These are phyloP conservation scores for Euwallacea similis DNA, from an alignment of 1,140 invertebrate species.

Conservation along the genomic window DNA sequence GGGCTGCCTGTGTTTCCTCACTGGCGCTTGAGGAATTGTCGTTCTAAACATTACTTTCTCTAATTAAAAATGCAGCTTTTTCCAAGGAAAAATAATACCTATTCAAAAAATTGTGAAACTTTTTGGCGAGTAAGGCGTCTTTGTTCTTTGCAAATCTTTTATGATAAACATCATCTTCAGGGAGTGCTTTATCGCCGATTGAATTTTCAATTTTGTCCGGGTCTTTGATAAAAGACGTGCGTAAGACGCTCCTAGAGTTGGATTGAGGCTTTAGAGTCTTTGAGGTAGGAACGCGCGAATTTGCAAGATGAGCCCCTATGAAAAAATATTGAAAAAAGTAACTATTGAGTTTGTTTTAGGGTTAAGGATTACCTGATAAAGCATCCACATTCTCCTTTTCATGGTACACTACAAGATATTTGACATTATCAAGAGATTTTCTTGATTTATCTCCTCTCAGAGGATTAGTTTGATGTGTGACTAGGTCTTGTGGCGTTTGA, in stretches of 20 bases:
- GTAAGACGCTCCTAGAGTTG: constrained; percentile 47
- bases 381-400: constrained; percentile 42
- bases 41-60: constrained; percentile 36
- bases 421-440: constrained; percentile 19
- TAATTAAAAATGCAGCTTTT: neutral
- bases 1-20: constrained; percentile 46
- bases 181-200: neutral
- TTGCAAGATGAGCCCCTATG: too few species aligned
- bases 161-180: constrained; percentile 34
- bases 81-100: constrained; percentile 18
- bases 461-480: too few species aligned
- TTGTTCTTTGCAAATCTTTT: constrained; percentile 47
- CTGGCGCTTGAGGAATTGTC: constrained; percentile 47
- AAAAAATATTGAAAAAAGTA: too few species aligned
- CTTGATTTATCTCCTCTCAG: neutral
- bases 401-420: constrained; percentile 45
- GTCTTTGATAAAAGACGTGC: constrained; percentile 33
- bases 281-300: neutral
- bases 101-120: constrained; percentile 49
- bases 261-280: constrained; percentile 1
- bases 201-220: neutral
- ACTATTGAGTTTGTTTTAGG: too few species aligned
- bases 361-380: too few species aligned
- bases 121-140: constrained; percentile 44
- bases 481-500: too few species aligned